phyloP scores from a whole-genome alignment of 1,140 invertebrate species.

The Pseudobourletiella spinata region DNA sequence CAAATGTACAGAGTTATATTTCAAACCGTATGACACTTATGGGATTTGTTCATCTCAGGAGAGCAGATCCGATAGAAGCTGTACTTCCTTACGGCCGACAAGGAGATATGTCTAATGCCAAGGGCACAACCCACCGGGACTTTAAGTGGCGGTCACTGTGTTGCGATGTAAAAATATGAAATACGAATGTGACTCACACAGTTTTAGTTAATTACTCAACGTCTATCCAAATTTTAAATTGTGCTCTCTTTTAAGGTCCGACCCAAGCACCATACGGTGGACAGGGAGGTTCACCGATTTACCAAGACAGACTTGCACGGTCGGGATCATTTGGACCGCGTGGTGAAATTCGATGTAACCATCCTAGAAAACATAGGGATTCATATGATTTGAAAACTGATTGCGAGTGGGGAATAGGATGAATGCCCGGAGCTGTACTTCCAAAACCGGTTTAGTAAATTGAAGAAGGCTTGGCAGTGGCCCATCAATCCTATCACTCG shows the following conservation, averaged over 20 bases:
- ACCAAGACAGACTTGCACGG: conserved; percentile 31
- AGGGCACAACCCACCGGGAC: conserved; percentile 25
- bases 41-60: conserved; percentile 9
- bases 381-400: not conserved
- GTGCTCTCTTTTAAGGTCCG: not conserved
- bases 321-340: not conserved
- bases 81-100: conserved; percentile 21
- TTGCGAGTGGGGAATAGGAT: not conserved
- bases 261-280: conserved; percentile 10
- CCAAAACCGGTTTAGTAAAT: conserved; percentile 11
- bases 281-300: conserved; percentile 17
- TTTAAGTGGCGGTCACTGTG: conserved; percentile 26
- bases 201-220: not conserved
- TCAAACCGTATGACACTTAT: not conserved
- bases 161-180: conserved; percentile 14
- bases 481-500: conserved; percentile 28
- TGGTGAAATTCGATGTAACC: conserved; percentile 25
- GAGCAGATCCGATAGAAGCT: conserved; percentile 29
- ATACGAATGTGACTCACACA: not conserved
- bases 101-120: conserved; percentile 31
- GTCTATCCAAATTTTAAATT: not conserved
- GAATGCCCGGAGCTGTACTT: not conserved
- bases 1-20: not conserved
- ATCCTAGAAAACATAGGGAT: not conserved
- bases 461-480: conserved; percentile 30